phyloP scores from a whole-genome alignment of 2,888 invertebrate genomes.

The Bedellia somnulentella region DNA sequence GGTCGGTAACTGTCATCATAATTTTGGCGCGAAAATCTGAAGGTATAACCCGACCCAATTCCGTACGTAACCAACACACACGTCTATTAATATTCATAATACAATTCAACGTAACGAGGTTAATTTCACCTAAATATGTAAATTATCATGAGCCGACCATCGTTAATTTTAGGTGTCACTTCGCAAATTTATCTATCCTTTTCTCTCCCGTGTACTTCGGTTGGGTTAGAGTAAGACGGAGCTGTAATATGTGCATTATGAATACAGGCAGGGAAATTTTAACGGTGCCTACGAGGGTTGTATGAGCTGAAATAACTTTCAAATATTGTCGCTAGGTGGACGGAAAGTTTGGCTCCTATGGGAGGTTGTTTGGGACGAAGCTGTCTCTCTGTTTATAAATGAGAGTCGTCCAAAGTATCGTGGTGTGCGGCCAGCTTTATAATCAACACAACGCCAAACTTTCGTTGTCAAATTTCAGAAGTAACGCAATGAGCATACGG shows the following conservation, averaged over 20 bases:
- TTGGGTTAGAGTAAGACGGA: conserved; percentile 21
- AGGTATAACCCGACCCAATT: too few relatives aligned
- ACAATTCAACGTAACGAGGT: conserved; percentile 58
- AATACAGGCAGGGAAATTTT: conserved; percentile 59
- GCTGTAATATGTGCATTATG: conserved; percentile 40
- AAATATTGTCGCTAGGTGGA: conserved; percentile 63
- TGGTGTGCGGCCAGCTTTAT: conserved; percentile 21
- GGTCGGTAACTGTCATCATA: too few relatives aligned
- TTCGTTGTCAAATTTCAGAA: too few relatives aligned
- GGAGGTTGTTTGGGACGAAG: conserved; percentile 48
- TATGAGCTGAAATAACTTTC: conserved; percentile 62
- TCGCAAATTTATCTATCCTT: conserved; percentile 39
- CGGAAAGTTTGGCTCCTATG: conserved; percentile 53
- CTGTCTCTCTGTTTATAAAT: conserved; percentile 52
- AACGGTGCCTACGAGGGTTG: conserved; percentile 62
- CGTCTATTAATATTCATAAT: conserved; percentile 59
- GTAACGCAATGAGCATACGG: too few relatives aligned
- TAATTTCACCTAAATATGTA: conserved; percentile 64
- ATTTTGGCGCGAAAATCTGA: too few relatives aligned
- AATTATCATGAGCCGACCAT: conserved; percentile 63
- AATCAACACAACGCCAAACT: too few relatives aligned
- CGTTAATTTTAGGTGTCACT: conserved; percentile 57
- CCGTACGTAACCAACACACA: conserved; percentile 18
- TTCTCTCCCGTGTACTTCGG: conserved; percentile 14
- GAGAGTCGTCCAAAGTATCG: conserved; percentile 43